Percentiles rank a stretch among this genome's conserved stretches.
Conservation (phyloP, 1,140 invertebrate genomes). For the Cylas formicarius region DNA sequence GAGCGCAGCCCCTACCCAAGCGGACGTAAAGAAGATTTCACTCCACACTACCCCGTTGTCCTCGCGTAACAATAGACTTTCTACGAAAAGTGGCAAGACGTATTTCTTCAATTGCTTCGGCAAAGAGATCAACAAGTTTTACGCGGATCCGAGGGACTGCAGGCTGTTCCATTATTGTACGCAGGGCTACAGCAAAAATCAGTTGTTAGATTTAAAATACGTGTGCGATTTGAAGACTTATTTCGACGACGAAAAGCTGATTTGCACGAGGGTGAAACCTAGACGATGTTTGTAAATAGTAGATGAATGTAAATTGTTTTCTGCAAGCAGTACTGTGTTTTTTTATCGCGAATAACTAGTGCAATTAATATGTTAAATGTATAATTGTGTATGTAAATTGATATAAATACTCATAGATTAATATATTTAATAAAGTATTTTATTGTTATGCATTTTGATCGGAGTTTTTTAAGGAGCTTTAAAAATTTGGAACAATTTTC, state of each 20-base stretch:
- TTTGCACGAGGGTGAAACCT: conserved; percentile 43
- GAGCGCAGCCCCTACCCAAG: conserved; percentile 35
- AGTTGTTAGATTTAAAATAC: conserved; percentile 53
- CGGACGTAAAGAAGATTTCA: conserved; percentile 24
- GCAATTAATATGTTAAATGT: too few relatives aligned
- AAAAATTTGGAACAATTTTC: too few relatives aligned
- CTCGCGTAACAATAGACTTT: conserved; percentile 5
- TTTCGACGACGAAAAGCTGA: conserved; percentile 49
- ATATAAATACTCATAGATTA: conserved; percentile 36
- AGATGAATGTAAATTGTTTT: background rate
- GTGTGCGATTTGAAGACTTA: conserved; percentile 51
- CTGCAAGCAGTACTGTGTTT: too few relatives aligned
- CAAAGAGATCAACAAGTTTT: conserved; percentile 50
- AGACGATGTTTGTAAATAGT: conserved; percentile 34
- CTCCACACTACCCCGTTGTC: conserved; percentile 32
- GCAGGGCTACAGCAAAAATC: conserved; percentile 48
- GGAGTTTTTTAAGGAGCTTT: too few relatives aligned
- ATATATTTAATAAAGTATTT: conserved; percentile 34
- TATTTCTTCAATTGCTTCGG: conserved; percentile 50
- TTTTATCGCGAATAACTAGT: too few relatives aligned
- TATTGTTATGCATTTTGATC: conserved; percentile 19
- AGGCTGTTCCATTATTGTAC: conserved; percentile 55
- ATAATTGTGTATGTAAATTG: conserved; percentile 20
- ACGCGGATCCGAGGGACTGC: conserved; percentile 51
- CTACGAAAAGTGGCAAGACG: conserved; percentile 17